Conservation (phyloP, 2,113 vertebrate species). For the Vimba vimba region DNA sequence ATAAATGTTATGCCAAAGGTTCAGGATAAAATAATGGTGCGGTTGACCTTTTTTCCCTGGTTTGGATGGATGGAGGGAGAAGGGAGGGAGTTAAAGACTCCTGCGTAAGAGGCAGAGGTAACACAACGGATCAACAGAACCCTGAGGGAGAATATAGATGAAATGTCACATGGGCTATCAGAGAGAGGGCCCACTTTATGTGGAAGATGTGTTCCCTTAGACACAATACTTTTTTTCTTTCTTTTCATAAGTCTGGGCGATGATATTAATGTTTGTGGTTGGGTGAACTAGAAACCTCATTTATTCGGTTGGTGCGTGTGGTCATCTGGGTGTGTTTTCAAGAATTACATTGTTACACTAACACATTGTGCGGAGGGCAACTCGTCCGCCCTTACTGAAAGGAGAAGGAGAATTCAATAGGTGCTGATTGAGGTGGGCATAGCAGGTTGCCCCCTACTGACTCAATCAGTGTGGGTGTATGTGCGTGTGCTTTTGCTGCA, state of each 20-base stretch:
- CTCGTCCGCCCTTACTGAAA: not conserved
- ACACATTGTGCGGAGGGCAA: conserved; percentile 8
- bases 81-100: conserved; percentile 19
- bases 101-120: conserved; percentile 39
- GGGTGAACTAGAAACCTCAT: not conserved
- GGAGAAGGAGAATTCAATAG: conserved; percentile 11
- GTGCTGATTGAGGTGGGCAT: conserved; percentile 35
- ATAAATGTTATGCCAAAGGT: conserved; percentile 79
- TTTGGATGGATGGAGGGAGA: conserved; percentile 60
- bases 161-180: conserved; percentile 76
- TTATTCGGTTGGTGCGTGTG: not conserved
- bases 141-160: conserved; percentile 65
- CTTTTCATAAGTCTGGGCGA: conserved; percentile 6
- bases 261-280: not conserved
- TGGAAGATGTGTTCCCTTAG: not conserved
- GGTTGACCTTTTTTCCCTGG: conserved; percentile 76
- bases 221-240: not conserved
- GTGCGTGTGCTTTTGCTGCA: not conserved
- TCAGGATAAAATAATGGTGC: conserved; percentile 77
- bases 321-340: conserved; percentile 29
- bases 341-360: not conserved
- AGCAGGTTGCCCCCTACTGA: conserved; percentile 33
- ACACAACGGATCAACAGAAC: conserved; percentile 51
- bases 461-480: conserved; percentile 28
- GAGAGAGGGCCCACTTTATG: conserved; percentile 58